Evolutionary conservation across 2,888 invertebrate genomes (phyloP).

Genomic region (Melieria picta): DNA sequence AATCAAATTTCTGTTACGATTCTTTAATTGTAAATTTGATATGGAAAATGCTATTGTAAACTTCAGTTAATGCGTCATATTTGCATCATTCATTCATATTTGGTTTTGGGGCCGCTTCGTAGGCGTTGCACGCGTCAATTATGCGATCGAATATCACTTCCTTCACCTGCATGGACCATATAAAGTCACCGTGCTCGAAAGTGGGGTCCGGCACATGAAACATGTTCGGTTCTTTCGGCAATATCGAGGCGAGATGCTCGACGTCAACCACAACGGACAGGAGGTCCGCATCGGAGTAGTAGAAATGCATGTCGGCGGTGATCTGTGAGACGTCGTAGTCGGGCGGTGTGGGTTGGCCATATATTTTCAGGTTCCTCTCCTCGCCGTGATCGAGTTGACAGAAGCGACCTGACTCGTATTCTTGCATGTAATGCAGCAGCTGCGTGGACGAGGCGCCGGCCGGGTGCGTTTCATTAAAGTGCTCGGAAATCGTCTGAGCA

Average conservation of each 20-base stretch:
- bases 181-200: constrained; percentile 46
- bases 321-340: constrained; percentile 42
- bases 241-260: constrained; percentile 27
- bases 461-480: constrained; percentile 45
- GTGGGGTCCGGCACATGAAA: constrained; percentile 37
- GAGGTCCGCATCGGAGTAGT: constrained; percentile 43
- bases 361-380: constrained; percentile 33
- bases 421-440: constrained; percentile 34
- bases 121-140: constrained; percentile 32
- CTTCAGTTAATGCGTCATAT: too few species aligned
- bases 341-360: constrained; percentile 40
- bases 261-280: constrained; percentile 38
- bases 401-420: constrained; percentile 30
- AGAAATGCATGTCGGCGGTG: constrained; percentile 36
- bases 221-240: constrained; percentile 31
- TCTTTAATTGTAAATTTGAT: too few species aligned
- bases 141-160: constrained; percentile 38
- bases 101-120: constrained; percentile 20
- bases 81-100: background rate
- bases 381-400: constrained; percentile 37
- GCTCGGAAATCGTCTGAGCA: constrained; percentile 36
- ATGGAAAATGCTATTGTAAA: too few species aligned
- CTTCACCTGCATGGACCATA: constrained; percentile 38
- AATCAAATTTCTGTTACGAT: too few species aligned
- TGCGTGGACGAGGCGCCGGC: constrained; percentile 47